These are phyloP conservation scores for Eutrigla gurnardus DNA, from an alignment of 2,797 vertebrate genomes.

Conservation along the genomic window DNA sequence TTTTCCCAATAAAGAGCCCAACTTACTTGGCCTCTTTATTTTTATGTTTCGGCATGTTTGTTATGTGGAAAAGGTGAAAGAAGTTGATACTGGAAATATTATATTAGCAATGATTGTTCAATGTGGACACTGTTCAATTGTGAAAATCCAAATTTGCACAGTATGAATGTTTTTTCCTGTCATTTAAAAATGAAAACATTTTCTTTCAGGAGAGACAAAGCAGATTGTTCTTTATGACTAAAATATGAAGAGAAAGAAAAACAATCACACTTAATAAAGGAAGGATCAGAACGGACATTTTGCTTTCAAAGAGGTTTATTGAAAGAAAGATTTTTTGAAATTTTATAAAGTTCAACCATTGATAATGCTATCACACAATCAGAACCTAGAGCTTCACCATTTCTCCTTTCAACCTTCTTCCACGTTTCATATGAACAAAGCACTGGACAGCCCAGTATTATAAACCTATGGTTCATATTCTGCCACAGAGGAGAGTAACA, in stretches of 20 bases:
- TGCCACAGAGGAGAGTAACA: slow-evolving; percentile 14
- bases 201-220: not conserved
- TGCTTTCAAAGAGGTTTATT: slow-evolving; percentile 87
- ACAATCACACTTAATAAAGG: not conserved
- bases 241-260: not conserved
- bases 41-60: too few species aligned
- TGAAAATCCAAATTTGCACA: not conserved
- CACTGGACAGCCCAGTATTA: slow-evolving; percentile 31
- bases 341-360: slow-evolving; percentile 84
- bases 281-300: slow-evolving; percentile 35
- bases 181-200: too few species aligned
- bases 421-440: slow-evolving; percentile 72
- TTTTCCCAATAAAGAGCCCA: too few species aligned
- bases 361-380: slow-evolving; percentile 83
- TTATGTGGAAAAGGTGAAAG: too few species aligned
- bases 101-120: not conserved
- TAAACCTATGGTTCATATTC: slow-evolving; percentile 19
- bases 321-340: slow-evolving; percentile 84
- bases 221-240: not conserved
- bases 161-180: too few species aligned
- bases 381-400: slow-evolving; percentile 72
- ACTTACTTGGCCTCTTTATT: too few species aligned
- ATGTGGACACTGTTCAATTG: not conserved
- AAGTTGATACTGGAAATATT: not conserved
- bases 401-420: slow-evolving; percentile 51